Evolutionary conservation across 2,113 vertebrate species (phyloP).

Genomic region (Lonchura striata): DNA sequence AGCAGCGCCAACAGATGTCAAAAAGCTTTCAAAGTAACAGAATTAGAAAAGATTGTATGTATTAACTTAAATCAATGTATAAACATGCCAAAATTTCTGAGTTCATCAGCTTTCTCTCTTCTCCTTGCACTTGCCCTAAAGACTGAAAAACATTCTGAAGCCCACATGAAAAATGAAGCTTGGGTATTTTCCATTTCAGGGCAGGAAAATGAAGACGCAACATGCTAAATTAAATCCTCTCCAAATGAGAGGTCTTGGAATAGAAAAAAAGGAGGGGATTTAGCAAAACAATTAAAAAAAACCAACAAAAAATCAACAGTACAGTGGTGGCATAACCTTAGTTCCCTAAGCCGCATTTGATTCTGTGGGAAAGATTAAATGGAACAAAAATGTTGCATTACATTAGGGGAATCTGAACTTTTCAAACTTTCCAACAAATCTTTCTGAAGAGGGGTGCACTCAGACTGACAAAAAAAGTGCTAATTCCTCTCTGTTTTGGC

Average conservation of each 20-base stretch:
- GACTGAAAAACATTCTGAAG: not conserved
- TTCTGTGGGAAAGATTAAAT: not conserved
- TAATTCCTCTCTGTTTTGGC: not conserved
- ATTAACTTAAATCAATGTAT: slow-evolving; percentile 16
- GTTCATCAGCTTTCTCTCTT: not conserved
- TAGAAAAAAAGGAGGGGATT: not conserved
- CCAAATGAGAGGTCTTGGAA: not conserved
- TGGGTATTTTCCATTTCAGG: not conserved
- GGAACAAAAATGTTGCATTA: not conserved
- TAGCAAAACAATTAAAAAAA: not conserved
- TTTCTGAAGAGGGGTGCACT: not conserved
- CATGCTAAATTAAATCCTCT: not conserved
- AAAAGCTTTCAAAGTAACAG: slow-evolving; percentile 19
- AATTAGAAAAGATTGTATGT: not conserved
- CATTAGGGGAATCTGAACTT: not conserved
- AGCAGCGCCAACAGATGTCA: slow-evolving; percentile 21
- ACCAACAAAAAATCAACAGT: not conserved
- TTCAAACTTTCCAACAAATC: not conserved
- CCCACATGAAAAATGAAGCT: not conserved
- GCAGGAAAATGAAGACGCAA: not conserved
- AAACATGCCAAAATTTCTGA: slow-evolving; percentile 11
- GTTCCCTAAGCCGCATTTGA: not conserved
- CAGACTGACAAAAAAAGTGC: not conserved
- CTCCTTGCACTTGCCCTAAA: not conserved
- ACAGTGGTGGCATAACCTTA: not conserved